Conservation (phyloP, 1,140 invertebrate genomes). For the Penaeus chinensis region DNA sequence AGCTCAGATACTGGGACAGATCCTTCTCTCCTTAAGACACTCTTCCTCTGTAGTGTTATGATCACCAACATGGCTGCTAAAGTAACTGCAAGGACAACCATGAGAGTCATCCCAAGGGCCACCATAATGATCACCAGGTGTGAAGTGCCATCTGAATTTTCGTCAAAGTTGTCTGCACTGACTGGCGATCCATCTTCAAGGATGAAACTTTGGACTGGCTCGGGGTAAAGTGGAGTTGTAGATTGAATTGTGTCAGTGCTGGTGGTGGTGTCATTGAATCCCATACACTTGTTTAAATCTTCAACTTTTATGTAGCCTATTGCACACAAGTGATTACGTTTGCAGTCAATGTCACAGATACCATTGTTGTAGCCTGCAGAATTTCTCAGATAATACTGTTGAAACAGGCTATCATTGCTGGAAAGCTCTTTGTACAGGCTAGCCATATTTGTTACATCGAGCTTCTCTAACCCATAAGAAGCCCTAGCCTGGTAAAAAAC, state of each 20-base stretch:
- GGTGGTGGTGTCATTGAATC: background rate
- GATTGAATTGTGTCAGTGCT: background rate
- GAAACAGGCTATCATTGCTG: conserved; percentile 55
- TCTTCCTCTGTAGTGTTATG: conserved; percentile 13
- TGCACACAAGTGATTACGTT: conserved; percentile 58
- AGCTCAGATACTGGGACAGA: no score
- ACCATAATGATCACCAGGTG: conserved; percentile 15
- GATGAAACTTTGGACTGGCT: background rate
- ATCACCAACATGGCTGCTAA: conserved; percentile 31
- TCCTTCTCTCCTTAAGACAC: no score
- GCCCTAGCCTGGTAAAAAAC: conserved; percentile 56
- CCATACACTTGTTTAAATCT: conserved; percentile 47
- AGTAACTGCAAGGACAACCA: conserved; percentile 13
- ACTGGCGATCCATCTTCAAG: no score
- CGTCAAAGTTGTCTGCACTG: background rate
- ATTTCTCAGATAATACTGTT: conserved; percentile 60
- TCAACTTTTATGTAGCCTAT: conserved; percentile 49
- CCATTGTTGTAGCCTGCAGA: conserved; percentile 60
- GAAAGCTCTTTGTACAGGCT: conserved; percentile 44
- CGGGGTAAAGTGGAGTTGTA: background rate
- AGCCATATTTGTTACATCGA: conserved; percentile 42
- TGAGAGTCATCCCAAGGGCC: conserved; percentile 22
- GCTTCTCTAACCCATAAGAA: conserved; percentile 43
- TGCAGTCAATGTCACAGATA: conserved; percentile 52
- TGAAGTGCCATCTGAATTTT: background rate